Base-by-base conservation (phyloP, 2,113 vertebrate genomes). In the Corythaixoides concolor region DNA sequence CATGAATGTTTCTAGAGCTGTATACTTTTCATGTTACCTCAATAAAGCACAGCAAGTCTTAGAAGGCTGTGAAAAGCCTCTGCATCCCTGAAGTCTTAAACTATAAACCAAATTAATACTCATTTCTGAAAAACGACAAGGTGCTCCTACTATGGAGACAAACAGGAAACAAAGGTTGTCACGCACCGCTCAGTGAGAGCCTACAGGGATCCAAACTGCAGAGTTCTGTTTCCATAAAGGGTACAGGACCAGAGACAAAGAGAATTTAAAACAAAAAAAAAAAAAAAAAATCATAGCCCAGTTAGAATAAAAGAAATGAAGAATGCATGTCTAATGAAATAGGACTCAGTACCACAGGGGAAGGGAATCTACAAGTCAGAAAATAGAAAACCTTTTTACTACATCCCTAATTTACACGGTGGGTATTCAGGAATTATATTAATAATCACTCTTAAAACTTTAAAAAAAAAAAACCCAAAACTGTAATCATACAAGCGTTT, bases 41-140 rank as follows among this genome's bases (percentile, higher is more conserved):
- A 68, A 5, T 67, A 63, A 88, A 70, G 35, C 2, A 0, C 55
- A 43, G 66, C 41, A 53, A 85, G 74, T 35, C 27, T 77, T 81
- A 70, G 66, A 92, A 77, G 74, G 52, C 47, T 63, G 41, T 24
- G n/a, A 85, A 95, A 88, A 90, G 53, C 67, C 49, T n/a, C 62
- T 64, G 39, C n/a, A 88, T 32, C 52, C 37, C 62, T 18, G 20
- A 23, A 9, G 62, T 73, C 53, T 64, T 88, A 76, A 95, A 76
- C 72, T 86, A 83, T 69, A 88, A 85, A 73, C 26, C 53, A 88
- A 96, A 90, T 86, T 85, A 92, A 94, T 66, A 89, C 55, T 78
- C 11, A 88, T 50, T 91, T 85, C 47, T 63, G 73, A 82, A 84
- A 89, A 91, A 67, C 0, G 0, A 76, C 59, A 91, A 93, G 81